These are phyloP conservation scores for Heliconius himera DNA, from an alignment of 1,140 invertebrate genomes.

Conservation along the genomic window DNA sequence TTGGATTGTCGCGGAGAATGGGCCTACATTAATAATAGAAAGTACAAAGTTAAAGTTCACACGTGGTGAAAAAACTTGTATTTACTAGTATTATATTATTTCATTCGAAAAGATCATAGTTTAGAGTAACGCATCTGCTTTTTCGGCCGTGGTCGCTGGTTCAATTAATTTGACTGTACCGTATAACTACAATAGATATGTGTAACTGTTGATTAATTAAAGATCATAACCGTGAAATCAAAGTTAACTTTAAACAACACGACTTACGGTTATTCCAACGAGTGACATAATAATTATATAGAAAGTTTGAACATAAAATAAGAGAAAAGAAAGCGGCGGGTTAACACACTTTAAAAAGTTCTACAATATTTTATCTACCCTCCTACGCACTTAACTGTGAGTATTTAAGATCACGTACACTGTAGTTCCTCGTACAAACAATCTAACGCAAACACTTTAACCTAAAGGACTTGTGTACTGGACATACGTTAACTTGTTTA, in stretches of 20 bases:
- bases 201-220: conserved; percentile 5
- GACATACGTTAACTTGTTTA: conserved; percentile 53
- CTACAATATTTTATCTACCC: conserved; percentile 33
- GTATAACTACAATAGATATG: conserved; percentile 5
- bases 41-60: conserved; percentile 35
- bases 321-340: conserved; percentile 41
- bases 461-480: conserved; percentile 61
- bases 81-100: neutral
- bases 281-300: conserved; percentile 17
- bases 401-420: conserved; percentile 54
- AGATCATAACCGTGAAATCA: neutral
- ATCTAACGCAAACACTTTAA: conserved; percentile 58
- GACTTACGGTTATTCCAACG: neutral
- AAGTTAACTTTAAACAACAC: neutral
- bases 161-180: neutral
- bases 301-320: neutral
- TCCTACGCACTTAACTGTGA: conserved; percentile 53
- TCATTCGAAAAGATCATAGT: neutral
- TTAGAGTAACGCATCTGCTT: neutral
- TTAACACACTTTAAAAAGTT: conserved; percentile 35
- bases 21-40: conserved; percentile 25
- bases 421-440: conserved; percentile 56
- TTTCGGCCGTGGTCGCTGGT: neutral
- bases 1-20: conserved; percentile 36
- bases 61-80: conserved; percentile 23